Evolutionary conservation across 2,888 invertebrate species (phyloP).

Genomic region (Mesodorylaimus sp.): DNA sequence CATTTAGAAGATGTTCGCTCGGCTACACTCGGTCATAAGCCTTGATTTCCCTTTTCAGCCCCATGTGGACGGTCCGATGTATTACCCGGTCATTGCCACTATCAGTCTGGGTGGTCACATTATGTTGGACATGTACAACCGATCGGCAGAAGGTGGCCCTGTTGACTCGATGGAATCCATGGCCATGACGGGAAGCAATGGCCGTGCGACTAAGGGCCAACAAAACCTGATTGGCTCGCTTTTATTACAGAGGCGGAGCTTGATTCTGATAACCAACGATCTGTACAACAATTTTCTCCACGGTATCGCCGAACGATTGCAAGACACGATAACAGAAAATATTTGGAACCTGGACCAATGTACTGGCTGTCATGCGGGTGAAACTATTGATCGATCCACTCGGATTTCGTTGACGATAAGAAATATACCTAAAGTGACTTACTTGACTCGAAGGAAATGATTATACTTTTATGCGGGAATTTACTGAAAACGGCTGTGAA

Average conservation of each 20-base stretch:
- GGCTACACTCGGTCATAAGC: background rate
- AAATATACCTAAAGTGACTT: background rate
- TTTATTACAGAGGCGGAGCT: conserved; percentile 65
- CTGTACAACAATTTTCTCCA: conserved; percentile 57
- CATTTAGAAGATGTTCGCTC: no score
- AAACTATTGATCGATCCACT: background rate
- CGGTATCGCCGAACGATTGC: background rate
- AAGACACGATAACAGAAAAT: background rate
- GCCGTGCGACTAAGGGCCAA: background rate
- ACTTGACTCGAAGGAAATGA: background rate
- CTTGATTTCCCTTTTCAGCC: conserved; percentile 40
- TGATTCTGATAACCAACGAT: conserved; percentile 60
- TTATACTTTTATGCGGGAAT: no score
- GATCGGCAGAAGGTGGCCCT: conserved; percentile 14
- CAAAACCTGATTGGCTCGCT: conserved; percentile 30
- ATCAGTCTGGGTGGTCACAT: conserved; percentile 76
- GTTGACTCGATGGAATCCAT: conserved; percentile 8
- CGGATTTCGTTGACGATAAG: conserved; percentile 2
- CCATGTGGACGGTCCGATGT: conserved; percentile 83
- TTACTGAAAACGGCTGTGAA: no score
- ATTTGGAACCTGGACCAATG: background rate
- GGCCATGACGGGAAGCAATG: background rate
- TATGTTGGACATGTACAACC: conserved; percentile 56
- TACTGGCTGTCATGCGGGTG: conserved; percentile 8
- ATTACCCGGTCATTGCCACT: conserved; percentile 75